A percentile compares a stretch with the other conserved stretches of the same genome.
phyloP scores from a whole-genome alignment of 2,888 invertebrate species.

The Eristalis intricaria region DNA sequence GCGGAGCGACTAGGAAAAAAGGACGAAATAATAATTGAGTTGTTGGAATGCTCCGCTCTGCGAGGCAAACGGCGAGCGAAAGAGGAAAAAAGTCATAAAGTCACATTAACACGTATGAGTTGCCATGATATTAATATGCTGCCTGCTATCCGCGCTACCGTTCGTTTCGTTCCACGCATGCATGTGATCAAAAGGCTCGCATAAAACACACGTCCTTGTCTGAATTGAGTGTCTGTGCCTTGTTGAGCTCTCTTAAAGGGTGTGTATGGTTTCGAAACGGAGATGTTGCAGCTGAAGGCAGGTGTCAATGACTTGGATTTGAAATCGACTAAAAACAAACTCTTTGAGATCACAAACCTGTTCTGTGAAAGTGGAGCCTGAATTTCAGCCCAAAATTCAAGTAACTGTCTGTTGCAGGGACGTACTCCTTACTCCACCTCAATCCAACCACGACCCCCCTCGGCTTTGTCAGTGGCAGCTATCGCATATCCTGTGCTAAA shows the following conservation, averaged over 20 bases:
- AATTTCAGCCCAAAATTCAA: no score
- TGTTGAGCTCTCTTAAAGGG: background rate
- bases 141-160: conserved; percentile 42
- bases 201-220: conserved; percentile 21
- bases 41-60: conserved; percentile 65
- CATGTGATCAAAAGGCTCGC: conserved; percentile 55
- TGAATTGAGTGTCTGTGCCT: background rate
- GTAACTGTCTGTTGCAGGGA: no score
- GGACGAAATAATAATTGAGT: conserved; percentile 58
- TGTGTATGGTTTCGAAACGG: background rate
- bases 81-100: conserved; percentile 73
- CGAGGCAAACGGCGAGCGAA: conserved; percentile 3
- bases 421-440: no score
- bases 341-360: no score
- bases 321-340: no score
- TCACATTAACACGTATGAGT: conserved; percentile 75
- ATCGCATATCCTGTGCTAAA: conserved; percentile 46
- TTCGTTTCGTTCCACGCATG: conserved; percentile 31
- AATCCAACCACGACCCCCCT: background rate
- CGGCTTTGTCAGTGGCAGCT: background rate
- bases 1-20: conserved; percentile 17
- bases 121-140: conserved; percentile 72
- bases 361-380: no score
- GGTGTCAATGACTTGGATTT: no score
- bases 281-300: background rate